phyloP scores from a whole-genome alignment of 1,140 invertebrate species.

The Colletes gigas region DNA sequence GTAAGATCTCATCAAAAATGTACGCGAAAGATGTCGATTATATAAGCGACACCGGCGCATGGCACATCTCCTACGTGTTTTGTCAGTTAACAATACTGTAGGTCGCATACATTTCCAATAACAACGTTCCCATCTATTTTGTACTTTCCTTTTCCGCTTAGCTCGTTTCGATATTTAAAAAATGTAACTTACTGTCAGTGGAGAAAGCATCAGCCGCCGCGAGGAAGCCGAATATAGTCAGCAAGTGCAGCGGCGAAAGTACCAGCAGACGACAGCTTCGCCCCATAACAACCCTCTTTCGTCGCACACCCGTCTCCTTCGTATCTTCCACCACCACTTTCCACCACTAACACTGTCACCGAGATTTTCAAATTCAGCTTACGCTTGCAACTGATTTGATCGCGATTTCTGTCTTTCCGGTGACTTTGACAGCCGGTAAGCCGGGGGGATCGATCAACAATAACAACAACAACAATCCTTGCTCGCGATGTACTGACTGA shows the following conservation, averaged over 20 bases:
- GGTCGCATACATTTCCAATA: not conserved
- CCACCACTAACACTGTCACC: conserved; percentile 43
- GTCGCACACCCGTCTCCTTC: conserved; percentile 49
- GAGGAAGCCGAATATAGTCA: conserved; percentile 42
- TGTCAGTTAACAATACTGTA: conserved; percentile 7
- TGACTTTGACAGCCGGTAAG: conserved; percentile 38
- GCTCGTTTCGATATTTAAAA: not conserved
- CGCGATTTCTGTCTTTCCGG: conserved; percentile 19
- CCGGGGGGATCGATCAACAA: conserved; percentile 51
- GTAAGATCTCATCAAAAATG: not conserved
- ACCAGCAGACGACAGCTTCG: conserved; percentile 58
- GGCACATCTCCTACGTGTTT: conserved; percentile 12
- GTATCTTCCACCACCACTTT: conserved; percentile 48
- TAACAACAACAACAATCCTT: conserved; percentile 45
- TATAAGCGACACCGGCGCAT: conserved; percentile 42
- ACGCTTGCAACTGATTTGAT: not conserved
- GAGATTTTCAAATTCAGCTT: not conserved
- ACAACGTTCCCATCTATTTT: not conserved
- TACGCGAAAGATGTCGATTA: conserved; percentile 31
- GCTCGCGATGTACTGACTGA: conserved; percentile 16
- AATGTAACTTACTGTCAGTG: conserved; percentile 55
- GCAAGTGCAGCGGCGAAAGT: conserved; percentile 47
- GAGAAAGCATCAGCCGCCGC: conserved; percentile 49
- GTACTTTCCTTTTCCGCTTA: not conserved
- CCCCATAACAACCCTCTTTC: conserved; percentile 68